These are phyloP conservation scores for Phorcus lineatus DNA, from an alignment of 2,888 invertebrate species.

Conservation along the genomic window DNA sequence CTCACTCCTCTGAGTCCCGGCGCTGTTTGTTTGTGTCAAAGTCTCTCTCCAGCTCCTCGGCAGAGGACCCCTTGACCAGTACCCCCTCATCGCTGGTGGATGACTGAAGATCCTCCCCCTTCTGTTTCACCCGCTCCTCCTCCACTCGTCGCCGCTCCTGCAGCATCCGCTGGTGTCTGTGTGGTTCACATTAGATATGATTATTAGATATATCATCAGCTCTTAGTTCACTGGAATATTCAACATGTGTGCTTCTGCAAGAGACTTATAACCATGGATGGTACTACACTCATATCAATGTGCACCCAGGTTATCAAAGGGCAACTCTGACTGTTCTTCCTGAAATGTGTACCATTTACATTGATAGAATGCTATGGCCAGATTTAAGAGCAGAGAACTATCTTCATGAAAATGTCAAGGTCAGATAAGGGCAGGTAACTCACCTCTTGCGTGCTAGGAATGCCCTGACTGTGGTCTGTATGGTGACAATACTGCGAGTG, in stretches of 20 bases:
- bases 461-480: slow-evolving; percentile 85
- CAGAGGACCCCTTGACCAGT: slow-evolving; percentile 79
- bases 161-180: neutral
- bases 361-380: no score
- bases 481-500: slow-evolving; percentile 75
- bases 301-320: no score
- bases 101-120: slow-evolving; percentile 68
- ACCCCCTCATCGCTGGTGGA: slow-evolving; percentile 79
- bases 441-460: slow-evolving; percentile 80
- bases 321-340: no score
- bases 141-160: neutral
- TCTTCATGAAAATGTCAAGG: no score
- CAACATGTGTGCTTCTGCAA: no score
- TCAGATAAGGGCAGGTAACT: neutral
- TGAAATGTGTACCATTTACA: no score
- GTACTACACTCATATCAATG: no score
- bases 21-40: slow-evolving; percentile 26
- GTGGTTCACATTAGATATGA: neutral
- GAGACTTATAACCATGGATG: no score
- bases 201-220: neutral
- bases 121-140: slow-evolving; percentile 30
- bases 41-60: slow-evolving; percentile 75
- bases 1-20: slow-evolving; percentile 62
- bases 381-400: no score
- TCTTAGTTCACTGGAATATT: neutral